A percentile compares a stretch with the other conserved stretches of the same genome.
Conservation (phyloP, 1,140 invertebrate genomes). For the Achatina immaculata region DNA sequence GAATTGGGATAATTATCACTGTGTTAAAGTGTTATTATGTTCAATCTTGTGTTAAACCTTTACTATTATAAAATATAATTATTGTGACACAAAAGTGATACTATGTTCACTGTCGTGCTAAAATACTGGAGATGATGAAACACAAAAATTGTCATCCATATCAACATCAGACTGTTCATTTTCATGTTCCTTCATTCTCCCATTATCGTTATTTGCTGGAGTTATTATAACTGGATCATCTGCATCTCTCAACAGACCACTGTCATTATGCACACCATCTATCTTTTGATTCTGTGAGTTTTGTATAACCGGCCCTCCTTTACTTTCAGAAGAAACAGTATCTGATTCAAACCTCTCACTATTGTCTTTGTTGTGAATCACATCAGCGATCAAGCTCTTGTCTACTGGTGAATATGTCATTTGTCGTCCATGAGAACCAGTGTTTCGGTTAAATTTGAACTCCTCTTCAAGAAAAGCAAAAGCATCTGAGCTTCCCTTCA, state of each 20-base stretch:
- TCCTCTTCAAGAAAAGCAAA: neutral
- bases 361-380: neutral
- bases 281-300: neutral
- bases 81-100: neutral
- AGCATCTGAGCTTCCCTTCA: neutral
- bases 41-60: neutral
- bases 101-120: neutral
- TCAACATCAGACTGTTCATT: neutral
- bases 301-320: neutral
- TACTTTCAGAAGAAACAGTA: neutral
- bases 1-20: too few relatives aligned
- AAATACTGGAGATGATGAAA: conserved; percentile 4
- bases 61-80: too few relatives aligned
- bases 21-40: neutral
- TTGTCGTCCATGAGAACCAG: neutral
- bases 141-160: neutral
- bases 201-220: neutral
- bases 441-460: neutral
- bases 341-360: neutral
- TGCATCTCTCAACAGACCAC: neutral
- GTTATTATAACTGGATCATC: neutral
- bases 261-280: neutral
- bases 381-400: neutral
- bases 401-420: neutral
- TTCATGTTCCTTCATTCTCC: neutral